Conservation (phyloP, 2,113 vertebrate genomes). For the Parotia lawesii region DNA sequence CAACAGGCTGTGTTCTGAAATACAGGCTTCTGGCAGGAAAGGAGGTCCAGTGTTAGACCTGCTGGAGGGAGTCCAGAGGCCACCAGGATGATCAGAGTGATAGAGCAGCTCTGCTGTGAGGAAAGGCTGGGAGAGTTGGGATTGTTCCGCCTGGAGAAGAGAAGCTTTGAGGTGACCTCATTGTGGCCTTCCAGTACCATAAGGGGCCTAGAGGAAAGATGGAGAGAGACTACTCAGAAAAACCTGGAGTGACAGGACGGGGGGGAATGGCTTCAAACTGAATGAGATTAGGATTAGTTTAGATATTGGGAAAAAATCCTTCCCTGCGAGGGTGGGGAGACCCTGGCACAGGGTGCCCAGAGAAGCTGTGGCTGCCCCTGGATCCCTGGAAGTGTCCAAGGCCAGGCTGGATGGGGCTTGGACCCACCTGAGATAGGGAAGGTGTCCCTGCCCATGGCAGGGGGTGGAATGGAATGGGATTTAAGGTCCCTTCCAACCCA, state of each 20-base stretch:
- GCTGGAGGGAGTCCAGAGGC: background rate
- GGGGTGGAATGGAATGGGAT: accelerated
- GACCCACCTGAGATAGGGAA: accelerated
- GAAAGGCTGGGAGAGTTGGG: background rate
- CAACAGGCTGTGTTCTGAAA: background rate
- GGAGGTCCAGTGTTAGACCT: background rate
- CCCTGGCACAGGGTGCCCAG: background rate
- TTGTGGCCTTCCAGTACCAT: background rate
- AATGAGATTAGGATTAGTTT: background rate
- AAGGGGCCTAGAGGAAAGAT: background rate
- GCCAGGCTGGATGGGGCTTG: accelerated
- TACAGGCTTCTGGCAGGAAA: background rate
- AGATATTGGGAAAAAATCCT: accelerated
- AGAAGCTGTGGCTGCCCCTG: background rate
- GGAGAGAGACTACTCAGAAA: background rate
- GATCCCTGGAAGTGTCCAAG: background rate
- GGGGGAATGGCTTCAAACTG: background rate
- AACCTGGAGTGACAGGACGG: background rate
- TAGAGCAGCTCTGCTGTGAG: background rate
- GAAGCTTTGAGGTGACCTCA: background rate
- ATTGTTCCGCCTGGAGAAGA: background rate
- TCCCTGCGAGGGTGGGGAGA: accelerated
- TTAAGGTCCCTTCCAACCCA: background rate
- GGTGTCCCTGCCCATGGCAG: background rate
- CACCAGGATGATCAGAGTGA: background rate